Conservation (phyloP, 2,113 vertebrate species). For the Alces alces region DNA sequence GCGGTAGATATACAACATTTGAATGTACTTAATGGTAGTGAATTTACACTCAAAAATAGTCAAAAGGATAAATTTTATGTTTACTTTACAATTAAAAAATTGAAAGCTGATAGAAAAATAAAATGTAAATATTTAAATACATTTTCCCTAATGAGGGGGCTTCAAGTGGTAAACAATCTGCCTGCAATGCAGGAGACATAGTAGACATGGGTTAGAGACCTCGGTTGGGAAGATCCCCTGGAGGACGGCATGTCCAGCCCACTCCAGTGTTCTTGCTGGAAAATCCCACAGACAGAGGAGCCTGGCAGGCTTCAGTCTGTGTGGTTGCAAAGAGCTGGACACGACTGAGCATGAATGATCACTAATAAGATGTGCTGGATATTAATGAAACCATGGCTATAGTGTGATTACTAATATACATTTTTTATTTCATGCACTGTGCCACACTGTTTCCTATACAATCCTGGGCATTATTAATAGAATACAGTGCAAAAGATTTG, state of each 20-base stretch:
- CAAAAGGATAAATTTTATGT: neutral
- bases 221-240: neutral
- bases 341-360: accelerated
- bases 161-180: neutral
- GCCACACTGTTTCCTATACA: neutral
- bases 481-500: neutral
- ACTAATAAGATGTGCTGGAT: neutral
- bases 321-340: neutral
- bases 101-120: neutral
- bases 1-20: neutral
- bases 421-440: neutral
- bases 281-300: neutral
- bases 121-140: neutral
- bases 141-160: neutral
- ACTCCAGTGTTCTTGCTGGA: neutral
- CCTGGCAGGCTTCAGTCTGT: neutral
- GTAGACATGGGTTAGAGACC: neutral
- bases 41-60: neutral
- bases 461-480: neutral
- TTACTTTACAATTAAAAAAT: neutral
- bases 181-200: neutral
- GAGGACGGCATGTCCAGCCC: neutral
- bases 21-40: neutral
- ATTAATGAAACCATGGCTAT: neutral
- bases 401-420: neutral